Evolutionary conservation across 2,113 vertebrate genomes (phyloP).

Genomic region (Eira barbara): DNA sequence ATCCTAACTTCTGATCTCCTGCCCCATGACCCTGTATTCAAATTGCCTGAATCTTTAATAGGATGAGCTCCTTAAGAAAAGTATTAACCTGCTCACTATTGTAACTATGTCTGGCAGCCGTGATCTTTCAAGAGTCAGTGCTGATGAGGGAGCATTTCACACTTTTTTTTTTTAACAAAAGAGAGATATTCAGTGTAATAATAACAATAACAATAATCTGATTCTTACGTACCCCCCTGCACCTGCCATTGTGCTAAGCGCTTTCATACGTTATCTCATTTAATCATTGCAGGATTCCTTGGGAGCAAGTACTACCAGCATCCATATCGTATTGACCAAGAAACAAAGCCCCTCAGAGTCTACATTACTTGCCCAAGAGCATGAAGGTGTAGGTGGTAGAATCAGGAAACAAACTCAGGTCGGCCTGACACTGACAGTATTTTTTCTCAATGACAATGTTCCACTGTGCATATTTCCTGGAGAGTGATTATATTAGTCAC

Average conservation of each 20-base stretch:
- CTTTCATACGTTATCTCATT: not conserved
- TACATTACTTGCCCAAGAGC: not conserved
- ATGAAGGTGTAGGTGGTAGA: not conserved
- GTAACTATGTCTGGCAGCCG: not conserved
- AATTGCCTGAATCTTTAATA: not conserved
- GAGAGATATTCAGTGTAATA: not conserved
- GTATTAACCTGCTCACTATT: not conserved
- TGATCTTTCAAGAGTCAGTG: not conserved
- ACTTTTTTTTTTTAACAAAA: not conserved
- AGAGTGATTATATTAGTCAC: not conserved
- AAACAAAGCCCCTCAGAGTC: not conserved
- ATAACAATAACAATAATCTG: not conserved
- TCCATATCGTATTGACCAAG: not conserved
- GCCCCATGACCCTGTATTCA: not conserved
- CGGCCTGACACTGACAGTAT: not conserved
- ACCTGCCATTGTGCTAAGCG: not conserved
- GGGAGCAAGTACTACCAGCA: not conserved
- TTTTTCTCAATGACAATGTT: not conserved
- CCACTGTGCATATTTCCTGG: not conserved
- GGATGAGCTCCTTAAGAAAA: not conserved
- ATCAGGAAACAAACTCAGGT: not conserved
- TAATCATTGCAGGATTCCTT: not conserved
- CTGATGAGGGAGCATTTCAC: not conserved
- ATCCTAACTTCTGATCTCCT: not conserved
- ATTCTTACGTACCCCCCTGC: not conserved